Base-by-base conservation (phyloP, 2,113 vertebrate species). In the Pelobates fuscus region DNA sequence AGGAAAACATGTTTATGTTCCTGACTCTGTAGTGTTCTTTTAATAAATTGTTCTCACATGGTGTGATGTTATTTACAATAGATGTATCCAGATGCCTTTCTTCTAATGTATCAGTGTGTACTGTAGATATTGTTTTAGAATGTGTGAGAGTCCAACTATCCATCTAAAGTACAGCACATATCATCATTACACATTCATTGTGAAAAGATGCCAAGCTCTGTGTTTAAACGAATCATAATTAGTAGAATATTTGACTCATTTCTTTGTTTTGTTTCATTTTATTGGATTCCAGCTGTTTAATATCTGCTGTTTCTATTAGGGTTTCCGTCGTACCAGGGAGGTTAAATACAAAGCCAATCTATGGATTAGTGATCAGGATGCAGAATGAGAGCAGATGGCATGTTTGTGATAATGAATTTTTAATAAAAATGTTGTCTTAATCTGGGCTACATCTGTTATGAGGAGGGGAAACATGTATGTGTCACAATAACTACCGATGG, bases 261-360 rank as follows among this genome's bases (percentile, higher is more conserved):
- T 18, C 5, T 49, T 49, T 2, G 44, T 49, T 49, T 49, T 17
- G 10, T 14, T 18, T 17, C 10, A 2, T 49, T 49, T 18, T 49
- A 49, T 49, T 49, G 44, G 44, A 18, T 49, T 4, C 44, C 44
- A 49, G 44, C 44, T 17, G 44, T 49, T 49, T 49, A 12, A 49
- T 17, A 17, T 49, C 14, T 18, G 44, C 44, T 49, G 17, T 49
- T 18, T 17, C 44, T 18, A 17, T 18, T 49, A 49, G 44, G 32
- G 44, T 1, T 14, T 49, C 44, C 10, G 15, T 49, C 14, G 10
- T 17, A 49, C 17, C 44, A 17, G 44, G 10, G 12, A 49, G 44
- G 44, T 49, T 49, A 49, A 49, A 49, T 49, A 49, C 44, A 49
- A 49, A 49, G 44, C 44, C 17, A 49, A 49, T 49, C 44, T 18